These are phyloP conservation scores for Acanthurus leucopareius DNA, from an alignment of 2,797 vertebrate genomes.

Conservation along the genomic window DNA sequence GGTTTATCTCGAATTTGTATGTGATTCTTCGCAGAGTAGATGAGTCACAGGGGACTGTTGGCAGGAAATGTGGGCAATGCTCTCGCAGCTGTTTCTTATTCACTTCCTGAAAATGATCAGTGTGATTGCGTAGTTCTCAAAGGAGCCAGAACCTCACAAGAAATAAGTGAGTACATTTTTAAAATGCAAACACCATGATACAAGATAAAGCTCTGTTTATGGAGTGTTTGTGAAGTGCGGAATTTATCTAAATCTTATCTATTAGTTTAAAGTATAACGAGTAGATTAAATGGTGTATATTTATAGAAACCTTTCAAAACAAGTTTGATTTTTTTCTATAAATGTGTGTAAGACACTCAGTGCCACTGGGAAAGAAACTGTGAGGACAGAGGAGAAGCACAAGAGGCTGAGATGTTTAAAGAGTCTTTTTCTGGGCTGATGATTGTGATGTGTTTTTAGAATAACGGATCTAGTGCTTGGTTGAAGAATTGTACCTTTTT, in stretches of 20 bases:
- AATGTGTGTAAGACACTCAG: background rate
- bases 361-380: too few relatives aligned
- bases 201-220: background rate
- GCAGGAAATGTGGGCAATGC: slow-evolving; percentile 17
- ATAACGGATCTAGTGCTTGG: too few relatives aligned
- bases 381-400: background rate
- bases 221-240: background rate
- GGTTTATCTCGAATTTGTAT: background rate
- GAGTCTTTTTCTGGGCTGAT: too few relatives aligned
- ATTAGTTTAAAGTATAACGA: background rate
- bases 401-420: too few relatives aligned
- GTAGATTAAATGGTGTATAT: background rate
- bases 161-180: background rate
- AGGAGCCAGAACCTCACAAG: background rate
- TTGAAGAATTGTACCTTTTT: background rate
- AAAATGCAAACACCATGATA: background rate
- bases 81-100: background rate
- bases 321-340: background rate
- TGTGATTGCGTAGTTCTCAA: background rate
- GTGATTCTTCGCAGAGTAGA: background rate
- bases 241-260: background rate
- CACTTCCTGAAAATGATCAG: slow-evolving; percentile 17
- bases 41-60: slow-evolving; percentile 26
- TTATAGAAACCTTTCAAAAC: background rate
- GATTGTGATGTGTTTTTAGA: too few relatives aligned